Conservation (phyloP, 2,888 invertebrate genomes). For the Malacosoma neustria region DNA sequence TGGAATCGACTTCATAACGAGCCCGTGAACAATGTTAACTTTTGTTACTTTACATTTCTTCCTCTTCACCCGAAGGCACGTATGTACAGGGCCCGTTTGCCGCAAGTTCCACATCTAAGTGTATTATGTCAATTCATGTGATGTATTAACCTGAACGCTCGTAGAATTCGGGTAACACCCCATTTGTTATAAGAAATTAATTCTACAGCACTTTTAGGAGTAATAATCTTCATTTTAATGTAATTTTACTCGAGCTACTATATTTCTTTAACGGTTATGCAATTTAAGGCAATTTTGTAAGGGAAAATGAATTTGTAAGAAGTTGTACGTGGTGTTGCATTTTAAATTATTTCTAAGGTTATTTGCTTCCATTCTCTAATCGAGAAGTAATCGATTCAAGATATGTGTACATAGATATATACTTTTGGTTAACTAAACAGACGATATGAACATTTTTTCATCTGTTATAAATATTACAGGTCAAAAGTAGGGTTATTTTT, state of each 20-base stretch:
- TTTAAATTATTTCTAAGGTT: too few relatives aligned
- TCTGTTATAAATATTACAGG: too few relatives aligned
- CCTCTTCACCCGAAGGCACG: background rate
- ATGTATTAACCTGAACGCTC: background rate
- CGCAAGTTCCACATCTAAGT: slow-evolving; percentile 1
- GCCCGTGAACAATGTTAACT: slow-evolving; percentile 53
- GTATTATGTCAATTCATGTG: background rate
- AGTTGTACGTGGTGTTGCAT: too few relatives aligned
- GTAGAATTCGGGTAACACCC: background rate
- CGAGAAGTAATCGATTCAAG: too few relatives aligned
- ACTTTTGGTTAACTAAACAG: too few relatives aligned
- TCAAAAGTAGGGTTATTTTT: too few relatives aligned
- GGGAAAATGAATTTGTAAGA: background rate
- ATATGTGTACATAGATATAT: too few relatives aligned
- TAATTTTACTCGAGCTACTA: background rate
- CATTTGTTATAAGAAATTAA: background rate
- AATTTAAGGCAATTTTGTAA: background rate
- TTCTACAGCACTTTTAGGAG: background rate
- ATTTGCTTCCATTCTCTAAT: too few relatives aligned
- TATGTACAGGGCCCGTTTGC: background rate
- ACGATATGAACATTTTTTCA: too few relatives aligned
- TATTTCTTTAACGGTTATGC: background rate
- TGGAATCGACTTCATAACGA: slow-evolving; percentile 54
- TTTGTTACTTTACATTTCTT: slow-evolving; percentile 39
- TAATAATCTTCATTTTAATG: background rate